phyloP scores from a whole-genome alignment of 2,888 invertebrate genomes.

The Plebejus argus region DNA sequence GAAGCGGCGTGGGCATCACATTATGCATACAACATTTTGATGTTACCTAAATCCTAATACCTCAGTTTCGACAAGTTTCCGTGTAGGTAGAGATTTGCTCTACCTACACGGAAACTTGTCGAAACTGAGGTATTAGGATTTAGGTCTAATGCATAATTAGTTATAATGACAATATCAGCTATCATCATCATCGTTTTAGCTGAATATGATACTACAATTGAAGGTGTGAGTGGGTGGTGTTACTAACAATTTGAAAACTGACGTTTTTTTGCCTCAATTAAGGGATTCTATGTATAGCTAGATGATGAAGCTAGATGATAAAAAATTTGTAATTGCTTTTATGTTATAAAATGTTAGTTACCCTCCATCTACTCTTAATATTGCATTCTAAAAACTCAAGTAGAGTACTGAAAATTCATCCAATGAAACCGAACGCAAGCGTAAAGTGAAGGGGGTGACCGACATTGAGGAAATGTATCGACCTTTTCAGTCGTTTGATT shows the following conservation, averaged over 20 bases:
- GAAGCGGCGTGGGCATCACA: constrained; percentile 19
- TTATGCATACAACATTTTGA: constrained; percentile 24
- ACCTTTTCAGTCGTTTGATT: constrained; percentile 14
- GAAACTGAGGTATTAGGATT: not conserved
- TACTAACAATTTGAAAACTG: too few species aligned
- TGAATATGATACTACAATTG: too few species aligned
- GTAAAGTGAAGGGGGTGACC: constrained; percentile 7
- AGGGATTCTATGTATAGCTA: too few species aligned
- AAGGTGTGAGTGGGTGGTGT: too few species aligned
- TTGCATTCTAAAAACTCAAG: not conserved
- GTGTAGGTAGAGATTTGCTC: constrained; percentile 22
- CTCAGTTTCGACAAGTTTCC: constrained; percentile 10
- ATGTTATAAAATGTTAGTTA: too few species aligned
- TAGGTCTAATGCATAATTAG: not conserved
- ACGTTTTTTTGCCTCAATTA: too few species aligned
- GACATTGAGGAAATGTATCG: constrained; percentile 4
- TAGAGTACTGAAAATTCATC: not conserved
- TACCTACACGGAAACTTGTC: constrained; percentile 23
- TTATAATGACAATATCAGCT: not conserved
- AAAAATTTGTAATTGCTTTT: too few species aligned
- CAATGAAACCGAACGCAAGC: not conserved
- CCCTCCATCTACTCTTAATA: not conserved
- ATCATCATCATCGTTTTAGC: not conserved
- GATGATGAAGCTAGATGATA: too few species aligned
- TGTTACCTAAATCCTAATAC: too few species aligned